A percentile compares a stretch with the other conserved stretches of the same genome.
Evolutionary conservation across 2,888 invertebrate genomes (phyloP).

Genomic region (Cheiracanthium punctorium): DNA sequence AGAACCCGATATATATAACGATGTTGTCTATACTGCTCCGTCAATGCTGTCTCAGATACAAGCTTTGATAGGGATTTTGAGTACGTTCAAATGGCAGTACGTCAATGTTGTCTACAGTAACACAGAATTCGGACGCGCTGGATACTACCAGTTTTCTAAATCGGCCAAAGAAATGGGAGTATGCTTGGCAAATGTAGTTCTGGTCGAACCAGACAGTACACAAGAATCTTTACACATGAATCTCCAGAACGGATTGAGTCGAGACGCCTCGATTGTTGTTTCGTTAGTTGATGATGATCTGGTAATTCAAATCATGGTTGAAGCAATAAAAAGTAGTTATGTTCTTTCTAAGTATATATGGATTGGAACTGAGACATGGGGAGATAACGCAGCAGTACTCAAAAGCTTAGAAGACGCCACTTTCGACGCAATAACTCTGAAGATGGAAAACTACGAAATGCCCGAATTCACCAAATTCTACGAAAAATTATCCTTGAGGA

Average conservation of each 20-base stretch:
- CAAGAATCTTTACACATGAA: conserved; percentile 28
- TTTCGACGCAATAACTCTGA: conserved; percentile 73
- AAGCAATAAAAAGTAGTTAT: conserved; percentile 74
- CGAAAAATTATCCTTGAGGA: conserved; percentile 73
- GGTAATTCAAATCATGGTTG: conserved; percentile 74
- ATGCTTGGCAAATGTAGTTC: conserved; percentile 74
- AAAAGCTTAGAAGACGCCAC: conserved; percentile 73
- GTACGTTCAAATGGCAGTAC: conserved; percentile 75
- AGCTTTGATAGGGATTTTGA: conserved; percentile 74
- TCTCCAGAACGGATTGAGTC: conserved; percentile 40
- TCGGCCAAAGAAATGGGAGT: conserved; percentile 71
- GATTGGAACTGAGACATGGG: conserved; percentile 67
- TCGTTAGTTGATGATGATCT: conserved; percentile 75
- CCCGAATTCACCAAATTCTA: conserved; percentile 74
- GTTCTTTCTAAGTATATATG: conserved; percentile 48
- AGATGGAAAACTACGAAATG: conserved; percentile 73
- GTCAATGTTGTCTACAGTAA: conserved; percentile 75
- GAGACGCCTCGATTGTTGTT: conserved; percentile 73
- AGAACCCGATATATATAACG: conserved; percentile 73
- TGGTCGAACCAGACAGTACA: conserved; percentile 70
- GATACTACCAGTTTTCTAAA: conserved; percentile 74
- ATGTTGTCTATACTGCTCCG: conserved; percentile 75
- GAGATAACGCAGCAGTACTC: conserved; percentile 26
- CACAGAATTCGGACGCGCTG: conserved; percentile 74
- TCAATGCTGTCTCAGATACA: conserved; percentile 74